phyloP scores from a whole-genome alignment of 2,888 invertebrate species.

The Allolobophora icterica region DNA sequence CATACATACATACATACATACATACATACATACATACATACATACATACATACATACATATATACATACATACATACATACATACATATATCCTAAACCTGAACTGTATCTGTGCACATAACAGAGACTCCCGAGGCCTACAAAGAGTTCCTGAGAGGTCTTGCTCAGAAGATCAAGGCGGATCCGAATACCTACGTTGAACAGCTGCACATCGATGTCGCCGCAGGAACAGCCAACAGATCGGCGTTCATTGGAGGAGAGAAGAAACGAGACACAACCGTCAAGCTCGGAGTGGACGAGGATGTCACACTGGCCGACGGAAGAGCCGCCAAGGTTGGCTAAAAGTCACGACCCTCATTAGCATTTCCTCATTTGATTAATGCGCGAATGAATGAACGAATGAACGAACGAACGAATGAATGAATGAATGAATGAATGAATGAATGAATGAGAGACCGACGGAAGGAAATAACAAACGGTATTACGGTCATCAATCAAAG shows the following conservation, averaged over 20 bases:
- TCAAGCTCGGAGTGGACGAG: conserved; percentile 28
- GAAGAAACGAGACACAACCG: conserved; percentile 28
- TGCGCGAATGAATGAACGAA: no score
- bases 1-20: neutral
- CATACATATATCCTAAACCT: neutral
- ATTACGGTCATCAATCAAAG: no score
- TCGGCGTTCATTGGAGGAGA: conserved; percentile 29
- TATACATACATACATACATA: neutral
- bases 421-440: neutral
- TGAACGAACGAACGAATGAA: neutral
- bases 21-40: no score
- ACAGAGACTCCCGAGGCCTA: conserved; percentile 32
- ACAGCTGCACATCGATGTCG: conserved; percentile 26
- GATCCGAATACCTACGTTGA: conserved; percentile 33
- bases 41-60: no score
- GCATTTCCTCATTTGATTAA: no score
- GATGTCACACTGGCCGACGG: conserved; percentile 13
- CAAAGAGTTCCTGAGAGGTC: conserved; percentile 26
- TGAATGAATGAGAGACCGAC: no score
- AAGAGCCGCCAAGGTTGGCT: conserved; percentile 21
- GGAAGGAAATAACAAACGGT: no score
- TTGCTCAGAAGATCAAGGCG: conserved; percentile 26
- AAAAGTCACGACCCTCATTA: neutral
- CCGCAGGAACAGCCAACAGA: conserved; percentile 11
- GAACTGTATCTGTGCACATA: neutral